Conservation (phyloP, 1,140 invertebrate species). For the Andrena cerasifolii region DNA sequence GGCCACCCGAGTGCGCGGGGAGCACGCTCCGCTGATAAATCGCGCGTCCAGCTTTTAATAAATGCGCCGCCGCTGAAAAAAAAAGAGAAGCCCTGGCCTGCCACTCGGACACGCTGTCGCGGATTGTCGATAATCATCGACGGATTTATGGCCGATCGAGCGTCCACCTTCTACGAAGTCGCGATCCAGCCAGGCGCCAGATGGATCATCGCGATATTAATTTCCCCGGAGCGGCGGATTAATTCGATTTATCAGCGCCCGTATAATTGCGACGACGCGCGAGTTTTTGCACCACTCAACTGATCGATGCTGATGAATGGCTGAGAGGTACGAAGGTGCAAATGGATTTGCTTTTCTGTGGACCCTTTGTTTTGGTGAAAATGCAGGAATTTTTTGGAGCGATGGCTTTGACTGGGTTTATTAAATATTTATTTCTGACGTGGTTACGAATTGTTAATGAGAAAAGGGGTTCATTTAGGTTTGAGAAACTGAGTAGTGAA, state of each 20-base stretch:
- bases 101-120: background rate
- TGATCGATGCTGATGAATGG: too few relatives aligned
- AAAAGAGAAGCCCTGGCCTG: background rate
- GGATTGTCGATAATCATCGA: conserved; percentile 22
- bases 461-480: too few relatives aligned
- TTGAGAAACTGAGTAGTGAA: too few relatives aligned
- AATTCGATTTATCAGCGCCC: background rate
- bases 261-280: background rate
- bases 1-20: conserved; percentile 3
- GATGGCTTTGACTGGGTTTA: too few relatives aligned
- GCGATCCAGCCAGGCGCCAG: background rate
- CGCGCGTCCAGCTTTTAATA: conserved; percentile 19
- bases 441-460: too few relatives aligned
- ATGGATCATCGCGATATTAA: conserved; percentile 3
- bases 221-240: background rate
- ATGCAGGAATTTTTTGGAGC: too few relatives aligned
- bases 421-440: too few relatives aligned
- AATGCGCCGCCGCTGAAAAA: background rate
- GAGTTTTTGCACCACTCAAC: background rate
- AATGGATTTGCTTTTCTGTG: too few relatives aligned
- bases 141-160: background rate
- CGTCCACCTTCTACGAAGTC: background rate
- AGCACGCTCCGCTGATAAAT: conserved; percentile 12
- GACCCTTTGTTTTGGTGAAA: too few relatives aligned
- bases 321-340: too few relatives aligned